Conservation (phyloP, 2,113 vertebrate species). For the Spea bombifrons region DNA sequence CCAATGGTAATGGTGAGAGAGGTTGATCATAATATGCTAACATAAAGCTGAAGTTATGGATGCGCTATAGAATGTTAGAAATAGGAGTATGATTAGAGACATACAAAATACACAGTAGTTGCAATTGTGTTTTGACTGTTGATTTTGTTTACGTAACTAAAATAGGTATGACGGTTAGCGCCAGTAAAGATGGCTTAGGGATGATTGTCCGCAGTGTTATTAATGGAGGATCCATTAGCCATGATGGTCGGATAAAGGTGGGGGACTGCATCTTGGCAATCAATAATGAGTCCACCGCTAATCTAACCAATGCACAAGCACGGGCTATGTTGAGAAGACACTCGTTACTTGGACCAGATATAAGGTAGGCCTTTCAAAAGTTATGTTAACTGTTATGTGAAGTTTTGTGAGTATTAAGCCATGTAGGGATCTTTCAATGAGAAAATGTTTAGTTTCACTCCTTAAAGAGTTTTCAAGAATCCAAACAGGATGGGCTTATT, state of each 20-base stretch:
- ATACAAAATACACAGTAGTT: too few species aligned
- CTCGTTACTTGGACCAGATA: slow-evolving; percentile 87
- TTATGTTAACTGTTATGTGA: not conserved
- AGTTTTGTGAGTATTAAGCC: too few species aligned
- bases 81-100: too few species aligned
- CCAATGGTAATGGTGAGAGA: too few species aligned
- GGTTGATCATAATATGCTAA: too few species aligned
- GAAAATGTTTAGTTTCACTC: too few species aligned
- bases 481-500: too few species aligned
- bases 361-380: slow-evolving; percentile 73
- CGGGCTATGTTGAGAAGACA: slow-evolving; percentile 89
- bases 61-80: too few species aligned
- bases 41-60: too few species aligned
- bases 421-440: too few species aligned
- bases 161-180: slow-evolving; percentile 92
- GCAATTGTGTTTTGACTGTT: too few species aligned
- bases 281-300: slow-evolving; percentile 83
- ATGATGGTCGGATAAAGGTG: slow-evolving; percentile 84
- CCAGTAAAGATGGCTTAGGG: slow-evolving; percentile 84
- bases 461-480: too few species aligned
- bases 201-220: slow-evolving; percentile 93
- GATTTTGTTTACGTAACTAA: not conserved
- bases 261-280: slow-evolving; percentile 91
- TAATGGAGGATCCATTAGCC: slow-evolving; percentile 89
- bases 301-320: slow-evolving; percentile 85